Evolutionary conservation across 2,797 vertebrate genomes (phyloP), one percentile per base, ranked within the genome.

Genomic region (Falco biarmicus): DNA sequence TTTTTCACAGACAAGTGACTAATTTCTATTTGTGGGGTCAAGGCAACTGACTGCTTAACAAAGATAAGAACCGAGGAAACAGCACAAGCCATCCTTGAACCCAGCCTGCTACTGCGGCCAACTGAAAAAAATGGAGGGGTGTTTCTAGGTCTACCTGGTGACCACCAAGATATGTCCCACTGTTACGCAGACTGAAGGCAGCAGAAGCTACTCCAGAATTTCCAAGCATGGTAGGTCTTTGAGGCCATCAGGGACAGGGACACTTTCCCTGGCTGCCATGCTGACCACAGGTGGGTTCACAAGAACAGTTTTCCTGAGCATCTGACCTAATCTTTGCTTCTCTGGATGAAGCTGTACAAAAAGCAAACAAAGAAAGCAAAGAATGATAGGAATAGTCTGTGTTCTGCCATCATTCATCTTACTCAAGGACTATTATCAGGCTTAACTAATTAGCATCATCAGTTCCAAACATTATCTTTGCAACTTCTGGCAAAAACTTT

Each of bases 11-110:
- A 54, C 24, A 81, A 39, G 20, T 90, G 18, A 84, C 73, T 88
- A 81, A 95, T 84, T 89, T 76, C 51, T 84, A 21, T 64, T 89
- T 85, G 51, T 82, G 56, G 59, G 90, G 82, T 63, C 43, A 28
- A 92, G 60, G 59, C 26, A 91, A 94, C 15, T 13, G 34, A 11
- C 22, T 82, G 77, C 54, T 87, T 39, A 76, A 77, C 47, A 41
- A 56, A 92, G 59, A 53, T 64, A 51, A 43, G 13, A 57, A 61
- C 51, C 11, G 15, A 79, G 6, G 22, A 82, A 56, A 54, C 5
- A 24, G 63, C 34, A 54, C 17, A 69, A 70, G 37, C 14, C 65
- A 31, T 32, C 39, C 60, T 84, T 64, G 78, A 92, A 79, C 31
- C 11, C 61, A 64, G 31, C 26, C 34, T 75, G 20, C 18, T 79